Base-by-base conservation (phyloP, 2,888 invertebrate genomes). In the Drosophila bunnanda region DNA sequence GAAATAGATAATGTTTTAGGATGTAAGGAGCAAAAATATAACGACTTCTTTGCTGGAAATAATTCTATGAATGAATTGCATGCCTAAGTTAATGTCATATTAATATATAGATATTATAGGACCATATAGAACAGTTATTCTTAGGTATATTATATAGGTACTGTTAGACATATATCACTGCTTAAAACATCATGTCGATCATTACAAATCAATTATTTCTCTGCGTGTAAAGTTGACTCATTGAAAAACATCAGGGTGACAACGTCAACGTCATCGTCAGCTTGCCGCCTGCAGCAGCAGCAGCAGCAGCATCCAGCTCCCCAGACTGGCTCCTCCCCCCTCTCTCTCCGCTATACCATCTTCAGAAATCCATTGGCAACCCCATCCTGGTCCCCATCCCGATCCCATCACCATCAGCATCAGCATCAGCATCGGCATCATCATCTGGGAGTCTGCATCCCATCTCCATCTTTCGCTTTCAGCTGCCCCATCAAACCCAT, bases 261-360 rank as follows among this genome's bases (percentile, higher is more conserved):
- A 75, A 65, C 76, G 68, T 73, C 81, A 75, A 75, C 75, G 67
- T 82, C 87, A 44, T 83, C 83, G 78, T 83, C 87, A 86, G 67
- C 69, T 61, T 55, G 62, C 64, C 67, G 70, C 61, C 72, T 60
- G 72, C 68, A 80, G 72, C 68, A 80, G 30, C 76, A 64, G 30
- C 76, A 64, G 72, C 68, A 80, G 61, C 68, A 80, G 30, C 76
- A 64, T 25, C 36, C 36, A 39, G 50, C 56, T 56, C 66, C 62
- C 64, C 65, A 43, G 62, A 50, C 34, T 36, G 10, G 20, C 32
- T 22, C 34, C 32, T 10, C 22, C 17, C 2, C 17, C 15, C 32
- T 20, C 15, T 1, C n/a, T 10, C 7, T 13, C 15, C 43, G 17
- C 17, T n/a, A 20, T 12, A 1, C 12, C 12, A 32, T 55, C 55